These are phyloP conservation scores for Poeciliopsis infans DNA, from an alignment of 2,797 vertebrate species.

Conservation along the genomic window DNA sequence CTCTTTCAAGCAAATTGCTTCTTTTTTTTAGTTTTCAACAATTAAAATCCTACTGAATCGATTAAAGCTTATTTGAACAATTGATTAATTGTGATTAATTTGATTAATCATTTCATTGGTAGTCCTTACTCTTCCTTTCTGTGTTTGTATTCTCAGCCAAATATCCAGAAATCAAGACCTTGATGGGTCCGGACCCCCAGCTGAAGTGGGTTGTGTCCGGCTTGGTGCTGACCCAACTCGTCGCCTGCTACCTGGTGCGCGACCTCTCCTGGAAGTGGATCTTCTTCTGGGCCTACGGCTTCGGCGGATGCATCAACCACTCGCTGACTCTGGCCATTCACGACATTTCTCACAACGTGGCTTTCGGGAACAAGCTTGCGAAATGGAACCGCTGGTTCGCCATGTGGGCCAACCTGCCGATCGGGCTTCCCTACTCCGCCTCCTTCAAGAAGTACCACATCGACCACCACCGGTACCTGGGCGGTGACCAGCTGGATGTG, in stretches of 20 bases:
- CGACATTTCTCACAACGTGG: conserved; percentile 96
- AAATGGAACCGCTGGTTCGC: conserved; percentile 95
- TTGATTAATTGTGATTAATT: too few species aligned
- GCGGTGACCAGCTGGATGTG: conserved; percentile 90
- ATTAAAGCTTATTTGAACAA: too few species aligned
- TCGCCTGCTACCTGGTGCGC: conserved; percentile 89
- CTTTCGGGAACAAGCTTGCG: conserved; percentile 89
- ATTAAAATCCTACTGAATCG: too few species aligned
- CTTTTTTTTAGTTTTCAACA: too few species aligned
- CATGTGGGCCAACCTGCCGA: conserved; percentile 93
- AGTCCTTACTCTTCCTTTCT: background rate
- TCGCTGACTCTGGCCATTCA: conserved; percentile 95
- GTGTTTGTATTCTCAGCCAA: conserved; percentile 83
- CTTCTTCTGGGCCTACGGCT: conserved; percentile 93
- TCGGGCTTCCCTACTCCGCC: conserved; percentile 92
- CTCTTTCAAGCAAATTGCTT: too few species aligned
- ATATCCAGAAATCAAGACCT: conserved; percentile 93
- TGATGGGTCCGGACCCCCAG: conserved; percentile 93
- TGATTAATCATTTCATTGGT: too few species aligned
- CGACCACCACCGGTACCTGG: conserved; percentile 97
- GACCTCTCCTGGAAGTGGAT: conserved; percentile 94
- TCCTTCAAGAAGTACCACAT: conserved; percentile 99
- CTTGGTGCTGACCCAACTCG: conserved; percentile 89
- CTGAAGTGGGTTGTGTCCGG: conserved; percentile 94
- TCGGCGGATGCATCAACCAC: conserved; percentile 96